These are phyloP conservation scores for Eristalis tenax DNA, from an alignment of 2,888 invertebrate species.

Conservation along the genomic window DNA sequence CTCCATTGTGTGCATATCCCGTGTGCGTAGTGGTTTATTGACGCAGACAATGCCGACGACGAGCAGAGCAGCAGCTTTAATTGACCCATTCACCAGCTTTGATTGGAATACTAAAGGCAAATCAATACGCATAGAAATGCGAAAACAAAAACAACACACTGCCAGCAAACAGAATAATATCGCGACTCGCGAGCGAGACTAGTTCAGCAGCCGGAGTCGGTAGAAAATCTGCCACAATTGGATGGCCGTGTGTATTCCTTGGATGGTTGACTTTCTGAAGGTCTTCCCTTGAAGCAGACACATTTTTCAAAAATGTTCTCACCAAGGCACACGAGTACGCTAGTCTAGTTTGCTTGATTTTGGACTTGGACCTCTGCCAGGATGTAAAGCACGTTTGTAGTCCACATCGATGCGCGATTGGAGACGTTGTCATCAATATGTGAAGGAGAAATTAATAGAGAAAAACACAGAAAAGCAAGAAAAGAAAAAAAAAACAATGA, in stretches of 20 bases:
- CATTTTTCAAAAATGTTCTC: neutral
- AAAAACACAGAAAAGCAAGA: slow-evolving; percentile 11
- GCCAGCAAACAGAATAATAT: neutral
- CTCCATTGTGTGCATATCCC: slow-evolving; percentile 25
- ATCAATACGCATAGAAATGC: slow-evolving; percentile 64
- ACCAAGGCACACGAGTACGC: too few relatives aligned
- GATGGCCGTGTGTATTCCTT: slow-evolving; percentile 1
- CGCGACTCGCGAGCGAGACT: neutral
- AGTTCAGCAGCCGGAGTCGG: neutral
- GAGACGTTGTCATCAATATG: neutral
- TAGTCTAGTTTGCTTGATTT: slow-evolving; percentile 29
- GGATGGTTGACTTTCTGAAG: slow-evolving; percentile 50
- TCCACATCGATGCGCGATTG: neutral
- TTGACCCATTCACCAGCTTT: slow-evolving; percentile 68
- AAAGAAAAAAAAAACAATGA: slow-evolving; percentile 6
- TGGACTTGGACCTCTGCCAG: slow-evolving; percentile 41
- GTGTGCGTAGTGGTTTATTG: slow-evolving; percentile 40
- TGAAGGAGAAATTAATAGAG: slow-evolving; percentile 15
- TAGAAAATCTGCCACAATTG: slow-evolving; percentile 3
- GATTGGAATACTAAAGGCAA: slow-evolving; percentile 67
- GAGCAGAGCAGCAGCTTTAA: slow-evolving; percentile 45
- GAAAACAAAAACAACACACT: slow-evolving; percentile 21
- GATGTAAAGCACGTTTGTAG: neutral
- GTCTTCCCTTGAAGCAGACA: slow-evolving; percentile 35
- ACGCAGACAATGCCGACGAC: slow-evolving; percentile 40